Base-by-base conservation (phyloP, 1,140 invertebrate genomes). In the Bombus waltoni region DNA sequence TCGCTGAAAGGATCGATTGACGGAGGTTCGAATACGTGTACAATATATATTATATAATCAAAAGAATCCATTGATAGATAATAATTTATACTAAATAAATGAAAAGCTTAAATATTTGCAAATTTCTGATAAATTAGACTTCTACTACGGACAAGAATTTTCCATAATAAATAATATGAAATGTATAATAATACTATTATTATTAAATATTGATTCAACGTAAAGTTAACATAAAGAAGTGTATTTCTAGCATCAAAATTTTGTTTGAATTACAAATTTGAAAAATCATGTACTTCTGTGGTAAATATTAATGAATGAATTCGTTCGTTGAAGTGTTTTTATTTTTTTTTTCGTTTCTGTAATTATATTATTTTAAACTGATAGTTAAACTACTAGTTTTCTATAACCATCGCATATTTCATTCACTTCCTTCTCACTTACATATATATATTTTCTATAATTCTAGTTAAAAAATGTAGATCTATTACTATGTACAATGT, bases 301-400 rank as follows among this genome's bases (percentile, higher is more conserved):
- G 22, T 73, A 59, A 66, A 66, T 44, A 66, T 66, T 44, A n/a
- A 13, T 28, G 32, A 72, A 44, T 38, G n/a, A 38, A 28, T 42
- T 83, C n/a, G 22, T 77, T 83, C n/a, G 18, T 68, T 76, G 57
- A 47, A 47, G 32, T 53, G 10, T n/a, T 53, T 40, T 65, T 47
- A 74, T 40, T 42, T 6, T 57, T 6, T 57, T 76, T 38, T 8
- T 22, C 25, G 22, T 83, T 35, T 28, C 22, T 65, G 38, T 25
- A 0, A 59, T 40, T 81, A 62, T 68, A 35, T 32, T 53, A 53
- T 53, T 53, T 53, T 53, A 22, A 53, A 53, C 18, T 53, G 18
- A 53, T 53, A 53, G 0, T 53, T 53, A 53, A 53, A 53, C 18
- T 53, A 53, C 18, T 53, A 53, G 47, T 53, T 44, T 44, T 42